Evolutionary conservation across 2,113 vertebrate species (phyloP), one percentile per base, ranked within the genome.

Genomic region (Miniopterus natalensis): DNA sequence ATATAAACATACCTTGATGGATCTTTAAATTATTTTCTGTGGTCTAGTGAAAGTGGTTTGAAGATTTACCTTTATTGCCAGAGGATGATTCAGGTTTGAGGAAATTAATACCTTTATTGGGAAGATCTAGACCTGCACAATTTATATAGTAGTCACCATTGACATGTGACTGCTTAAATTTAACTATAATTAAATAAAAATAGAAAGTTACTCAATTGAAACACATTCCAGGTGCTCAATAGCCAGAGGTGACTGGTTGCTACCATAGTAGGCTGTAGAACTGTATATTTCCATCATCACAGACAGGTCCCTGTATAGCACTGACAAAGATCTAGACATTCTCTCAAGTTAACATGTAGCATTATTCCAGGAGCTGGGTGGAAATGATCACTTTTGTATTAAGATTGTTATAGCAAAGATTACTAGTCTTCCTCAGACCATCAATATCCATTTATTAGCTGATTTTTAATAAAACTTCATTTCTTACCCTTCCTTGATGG

Each of bases 11-110:
- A 51, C 6, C 5, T 36, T 20, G 15, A 47, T 66, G 15, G 1
- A 57, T 65, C 23, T 49, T 86, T 27, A 88, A 61, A 85, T 45
- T 88, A 17, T 45, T 91, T 75, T 88, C 45, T 63, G 84, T 90
- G 4, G 49, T 75, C 36, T 49, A 9, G 20, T 78, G 5, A 73
- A 94, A 70, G 2, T n/a, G 5, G 7, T 74, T 73, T 84, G 29
- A 80, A 65, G 6, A n/a, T 75, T 80, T 63, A 70, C 2, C 14
- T 40, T 83, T 78, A 66, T 18, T 63, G 1, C 2, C 23, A 36
- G 4, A 86, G 5, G 2, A 45, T 74, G 21, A 45, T 1, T 47
- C 6, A 78, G 3, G 17, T 81, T 57, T 51, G 12, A 63, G 17
- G 10, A 63, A 68, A 11, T 61, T 23, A 81, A 29, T 42, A 6